Evolutionary conservation across 2,888 invertebrate species (phyloP).

Genomic region (Cremastinae sp.): DNA sequence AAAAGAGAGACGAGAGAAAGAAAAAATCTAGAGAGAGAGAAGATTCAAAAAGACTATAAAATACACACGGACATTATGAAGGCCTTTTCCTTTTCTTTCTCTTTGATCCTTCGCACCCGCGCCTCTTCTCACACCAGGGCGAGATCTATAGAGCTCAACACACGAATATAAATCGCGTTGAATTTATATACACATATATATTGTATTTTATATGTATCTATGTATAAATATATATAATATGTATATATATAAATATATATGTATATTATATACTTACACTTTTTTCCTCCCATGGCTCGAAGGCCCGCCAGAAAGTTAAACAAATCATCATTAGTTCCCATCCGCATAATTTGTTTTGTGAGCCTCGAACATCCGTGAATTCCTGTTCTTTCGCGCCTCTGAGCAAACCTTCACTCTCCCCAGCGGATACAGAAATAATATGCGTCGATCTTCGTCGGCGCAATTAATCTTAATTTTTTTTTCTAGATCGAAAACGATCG

Average conservation of each 20-base stretch:
- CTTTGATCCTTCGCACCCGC: slow-evolving; percentile 60
- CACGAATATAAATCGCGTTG: slow-evolving; percentile 7
- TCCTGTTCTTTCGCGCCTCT: slow-evolving; percentile 31
- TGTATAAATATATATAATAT: slow-evolving; percentile 3
- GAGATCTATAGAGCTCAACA: slow-evolving; percentile 19
- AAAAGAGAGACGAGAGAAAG: background rate
- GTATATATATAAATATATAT: background rate
- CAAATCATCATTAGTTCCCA: slow-evolving; percentile 67
- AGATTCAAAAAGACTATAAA: slow-evolving; percentile 44
- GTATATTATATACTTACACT: background rate
- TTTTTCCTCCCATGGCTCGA: slow-evolving; percentile 51
- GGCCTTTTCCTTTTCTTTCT: slow-evolving; percentile 44
- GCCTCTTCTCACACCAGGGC: slow-evolving; percentile 36
- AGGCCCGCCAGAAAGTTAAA: slow-evolving; percentile 65
- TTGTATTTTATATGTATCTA: slow-evolving; percentile 7
- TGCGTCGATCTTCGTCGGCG: slow-evolving; percentile 10
- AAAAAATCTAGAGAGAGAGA: background rate
- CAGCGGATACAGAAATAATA: background rate
- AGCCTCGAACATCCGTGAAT: slow-evolving; percentile 61
- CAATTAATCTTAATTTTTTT: slow-evolving; percentile 47
- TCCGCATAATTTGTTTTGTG: slow-evolving; percentile 67
- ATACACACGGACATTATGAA: slow-evolving; percentile 52
- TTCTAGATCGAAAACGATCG: background rate
- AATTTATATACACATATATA: slow-evolving; percentile 20
- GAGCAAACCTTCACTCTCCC: slow-evolving; percentile 23